phyloP scores from a whole-genome alignment of 2,797 vertebrate genomes.

The Spatula versicolor region DNA sequence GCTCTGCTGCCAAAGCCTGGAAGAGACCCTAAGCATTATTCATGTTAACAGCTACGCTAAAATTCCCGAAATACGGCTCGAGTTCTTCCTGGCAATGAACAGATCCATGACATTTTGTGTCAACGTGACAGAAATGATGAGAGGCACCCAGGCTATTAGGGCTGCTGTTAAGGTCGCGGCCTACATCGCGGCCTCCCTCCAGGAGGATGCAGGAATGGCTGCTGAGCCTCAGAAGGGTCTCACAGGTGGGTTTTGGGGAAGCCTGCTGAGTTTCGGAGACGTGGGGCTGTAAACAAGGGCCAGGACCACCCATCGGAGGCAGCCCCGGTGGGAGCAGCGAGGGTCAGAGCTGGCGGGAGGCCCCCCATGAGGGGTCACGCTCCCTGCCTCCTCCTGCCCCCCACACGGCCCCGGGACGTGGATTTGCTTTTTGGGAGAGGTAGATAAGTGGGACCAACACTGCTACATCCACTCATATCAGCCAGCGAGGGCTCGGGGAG shows the following conservation, averaged over 20 bases:
- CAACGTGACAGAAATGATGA: not conserved
- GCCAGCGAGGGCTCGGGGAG: not conserved
- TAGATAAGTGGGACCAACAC: not conserved
- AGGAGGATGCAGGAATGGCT: not conserved
- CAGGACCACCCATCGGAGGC: conserved; percentile 45
- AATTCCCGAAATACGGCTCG: not conserved
- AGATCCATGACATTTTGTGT: not conserved
- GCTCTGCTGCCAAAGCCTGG: not conserved
- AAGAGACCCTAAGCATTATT: not conserved
- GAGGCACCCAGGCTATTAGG: not conserved
- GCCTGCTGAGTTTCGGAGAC: not conserved
- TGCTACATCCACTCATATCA: not conserved
- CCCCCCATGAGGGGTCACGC: not conserved
- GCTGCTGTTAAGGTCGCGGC: not conserved
- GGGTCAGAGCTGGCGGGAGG: not conserved
- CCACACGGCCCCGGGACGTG: not conserved
- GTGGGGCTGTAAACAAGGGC: conserved; percentile 40
- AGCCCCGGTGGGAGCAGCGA: not conserved
- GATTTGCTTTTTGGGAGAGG: not conserved
- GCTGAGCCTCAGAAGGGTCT: not conserved
- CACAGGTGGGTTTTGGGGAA: not conserved
- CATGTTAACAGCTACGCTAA: not conserved
- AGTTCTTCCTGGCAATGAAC: rapidly evolving
- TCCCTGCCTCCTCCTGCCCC: not conserved
- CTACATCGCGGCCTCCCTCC: not conserved